Percentiles rank a stretch among this genome's conserved stretches.
These are phyloP conservation scores for Paramacrobiotus metropolitanus DNA, from an alignment of 1,140 invertebrate genomes.

Conservation along the genomic window DNA sequence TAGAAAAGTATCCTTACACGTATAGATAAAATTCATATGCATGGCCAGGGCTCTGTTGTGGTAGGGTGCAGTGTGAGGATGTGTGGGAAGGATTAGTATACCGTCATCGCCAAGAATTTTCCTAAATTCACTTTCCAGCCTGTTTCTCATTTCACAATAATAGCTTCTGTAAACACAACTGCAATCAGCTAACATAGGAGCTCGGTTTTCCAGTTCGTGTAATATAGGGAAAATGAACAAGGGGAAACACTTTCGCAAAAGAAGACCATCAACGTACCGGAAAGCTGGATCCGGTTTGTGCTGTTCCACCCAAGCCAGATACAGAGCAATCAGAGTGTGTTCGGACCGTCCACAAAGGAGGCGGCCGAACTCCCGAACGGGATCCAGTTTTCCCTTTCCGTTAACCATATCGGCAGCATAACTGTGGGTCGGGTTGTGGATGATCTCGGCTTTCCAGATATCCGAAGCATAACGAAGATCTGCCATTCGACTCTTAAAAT, in stretches of 20 bases:
- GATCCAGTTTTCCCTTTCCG: slow-evolving; percentile 25
- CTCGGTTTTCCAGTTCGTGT: too few relatives aligned
- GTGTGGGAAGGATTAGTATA: slow-evolving; percentile 58
- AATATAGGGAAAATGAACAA: slow-evolving; percentile 14
- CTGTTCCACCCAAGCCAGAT: slow-evolving; percentile 44
- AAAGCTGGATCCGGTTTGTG: too few relatives aligned
- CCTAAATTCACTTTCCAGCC: slow-evolving; percentile 19
- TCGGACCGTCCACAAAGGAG: slow-evolving; percentile 42
- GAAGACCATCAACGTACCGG: too few relatives aligned
- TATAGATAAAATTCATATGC: slow-evolving; percentile 67
- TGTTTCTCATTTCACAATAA: slow-evolving; percentile 18
- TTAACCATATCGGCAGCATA: slow-evolving; percentile 5
- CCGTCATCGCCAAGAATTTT: slow-evolving; percentile 46
- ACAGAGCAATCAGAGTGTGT: slow-evolving; percentile 59
- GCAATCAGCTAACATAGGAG: too few relatives aligned
- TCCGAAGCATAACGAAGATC: neutral
- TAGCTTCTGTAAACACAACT: too few relatives aligned
- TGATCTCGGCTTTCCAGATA: slow-evolving; percentile 11
- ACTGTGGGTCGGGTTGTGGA: slow-evolving; percentile 1
- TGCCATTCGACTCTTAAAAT: too few relatives aligned
- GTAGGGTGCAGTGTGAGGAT: slow-evolving; percentile 53
- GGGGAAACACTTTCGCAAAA: too few relatives aligned
- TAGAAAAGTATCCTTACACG: too few relatives aligned
- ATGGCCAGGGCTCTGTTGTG: slow-evolving; percentile 53
- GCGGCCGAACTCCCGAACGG: slow-evolving; percentile 22